Evolutionary conservation across 2,113 vertebrate species (phyloP).

Genomic region (Bungarus multicinctus): DNA sequence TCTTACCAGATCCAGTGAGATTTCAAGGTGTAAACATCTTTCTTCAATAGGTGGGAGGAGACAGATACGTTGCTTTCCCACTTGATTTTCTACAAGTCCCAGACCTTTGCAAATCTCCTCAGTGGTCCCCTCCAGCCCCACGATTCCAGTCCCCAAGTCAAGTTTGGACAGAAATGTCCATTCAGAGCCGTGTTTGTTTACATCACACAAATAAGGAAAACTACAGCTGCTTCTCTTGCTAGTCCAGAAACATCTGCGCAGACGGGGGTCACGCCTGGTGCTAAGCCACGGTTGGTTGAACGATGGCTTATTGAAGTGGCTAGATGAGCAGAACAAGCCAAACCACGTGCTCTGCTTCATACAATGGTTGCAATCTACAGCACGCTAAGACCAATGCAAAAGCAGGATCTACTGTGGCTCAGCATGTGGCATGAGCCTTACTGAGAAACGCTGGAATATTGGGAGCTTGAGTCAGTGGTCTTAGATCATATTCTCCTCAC

Average conservation of each 20-base stretch:
- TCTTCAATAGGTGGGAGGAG: not conserved
- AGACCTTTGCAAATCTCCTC: not conserved
- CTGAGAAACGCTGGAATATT: not conserved
- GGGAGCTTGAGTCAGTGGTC: not conserved
- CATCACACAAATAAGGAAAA: not conserved
- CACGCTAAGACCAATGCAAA: not conserved
- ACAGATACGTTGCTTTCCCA: not conserved
- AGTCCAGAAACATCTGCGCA: not conserved
- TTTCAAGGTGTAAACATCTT: not conserved
- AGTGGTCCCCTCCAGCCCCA: not conserved
- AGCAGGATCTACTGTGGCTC: not conserved
- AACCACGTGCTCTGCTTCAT: not conserved
- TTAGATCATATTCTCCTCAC: not conserved
- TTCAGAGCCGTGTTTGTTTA: not conserved
- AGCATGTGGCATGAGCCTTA: not conserved
- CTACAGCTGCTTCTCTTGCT: not conserved
- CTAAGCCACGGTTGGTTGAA: not conserved
- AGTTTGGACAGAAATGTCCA: not conserved
- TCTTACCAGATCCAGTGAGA: not conserved
- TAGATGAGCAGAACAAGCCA: not conserved
- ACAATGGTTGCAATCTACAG: not conserved
- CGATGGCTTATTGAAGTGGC: not conserved
- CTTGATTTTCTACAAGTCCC: not conserved
- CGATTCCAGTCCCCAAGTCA: not conserved
- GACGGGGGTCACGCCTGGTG: not conserved